phyloP scores from a whole-genome alignment of 2,888 invertebrate species.

The Philereme transversata region DNA sequence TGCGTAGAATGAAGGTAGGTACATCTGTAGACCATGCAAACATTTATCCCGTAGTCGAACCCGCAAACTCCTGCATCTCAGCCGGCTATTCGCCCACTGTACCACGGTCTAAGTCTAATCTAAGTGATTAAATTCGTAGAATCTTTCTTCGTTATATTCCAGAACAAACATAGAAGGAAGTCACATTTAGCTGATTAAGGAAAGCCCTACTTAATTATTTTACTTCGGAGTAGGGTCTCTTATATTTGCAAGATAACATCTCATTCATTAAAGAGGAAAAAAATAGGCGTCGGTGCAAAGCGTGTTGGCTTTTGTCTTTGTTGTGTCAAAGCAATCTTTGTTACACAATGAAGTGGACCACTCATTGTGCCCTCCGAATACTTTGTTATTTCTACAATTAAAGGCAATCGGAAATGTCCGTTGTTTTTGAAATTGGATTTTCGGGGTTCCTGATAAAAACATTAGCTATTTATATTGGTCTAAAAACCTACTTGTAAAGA shows the following conservation, averaged over 20 bases:
- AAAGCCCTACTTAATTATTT: slow-evolving; percentile 20
- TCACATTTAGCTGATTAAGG: slow-evolving; percentile 18
- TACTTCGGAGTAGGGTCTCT: slow-evolving; percentile 9
- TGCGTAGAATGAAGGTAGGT: too few relatives aligned
- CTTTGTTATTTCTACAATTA: slow-evolving; percentile 9
- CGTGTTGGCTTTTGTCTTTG: slow-evolving; percentile 15
- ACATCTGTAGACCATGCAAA: too few relatives aligned
- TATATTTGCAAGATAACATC: slow-evolving; percentile 25
- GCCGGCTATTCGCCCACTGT: too few relatives aligned
- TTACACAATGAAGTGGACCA: slow-evolving; percentile 15
- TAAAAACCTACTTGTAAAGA: too few relatives aligned
- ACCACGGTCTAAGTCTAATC: too few relatives aligned
- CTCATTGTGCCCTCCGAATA: slow-evolving; percentile 11
- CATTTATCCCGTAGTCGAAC: too few relatives aligned
- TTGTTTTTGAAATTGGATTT: background rate
- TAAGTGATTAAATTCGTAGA: slow-evolving; percentile 4
- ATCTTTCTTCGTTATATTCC: slow-evolving; percentile 1
- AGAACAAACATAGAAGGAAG: slow-evolving; percentile 5
- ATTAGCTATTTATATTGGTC: too few relatives aligned
- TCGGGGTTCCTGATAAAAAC: too few relatives aligned
- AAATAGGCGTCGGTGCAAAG: slow-evolving; percentile 10
- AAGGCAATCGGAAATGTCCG: slow-evolving; percentile 2
- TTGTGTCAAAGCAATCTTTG: slow-evolving; percentile 23
- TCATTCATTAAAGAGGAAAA: slow-evolving; percentile 22
- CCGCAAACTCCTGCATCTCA: too few relatives aligned